Conservation (phyloP, 2,888 invertebrate species). For the Pherbina coryleti region DNA sequence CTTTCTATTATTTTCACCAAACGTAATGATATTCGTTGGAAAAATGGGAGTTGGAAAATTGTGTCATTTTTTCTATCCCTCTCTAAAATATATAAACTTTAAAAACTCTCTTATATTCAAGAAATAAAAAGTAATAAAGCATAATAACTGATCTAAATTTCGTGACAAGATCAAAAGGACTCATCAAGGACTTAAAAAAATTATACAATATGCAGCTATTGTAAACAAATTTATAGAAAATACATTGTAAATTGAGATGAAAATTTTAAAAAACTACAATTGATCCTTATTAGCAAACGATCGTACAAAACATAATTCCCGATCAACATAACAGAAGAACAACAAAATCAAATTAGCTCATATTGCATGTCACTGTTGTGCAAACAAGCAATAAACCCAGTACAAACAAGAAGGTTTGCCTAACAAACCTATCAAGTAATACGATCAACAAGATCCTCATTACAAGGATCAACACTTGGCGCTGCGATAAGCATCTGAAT, state of each 20-base stretch:
- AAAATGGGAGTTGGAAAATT: not conserved
- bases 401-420: not conserved
- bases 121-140: too few species aligned
- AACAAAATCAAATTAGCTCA: slow-evolving; percentile 19
- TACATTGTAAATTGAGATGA: not conserved
- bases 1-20: too few species aligned
- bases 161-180: too few species aligned
- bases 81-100: not conserved
- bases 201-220: not conserved
- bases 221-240: not conserved
- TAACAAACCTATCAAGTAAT: slow-evolving; percentile 30
- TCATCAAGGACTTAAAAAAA: too few species aligned
- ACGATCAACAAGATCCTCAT: slow-evolving; percentile 31
- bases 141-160: too few species aligned
- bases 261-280: not conserved
- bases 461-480: slow-evolving; percentile 49
- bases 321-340: not conserved
- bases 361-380: slow-evolving; percentile 8
- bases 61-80: not conserved
- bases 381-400: slow-evolving; percentile 10
- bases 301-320: not conserved
- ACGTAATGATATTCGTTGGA: not conserved
- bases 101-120: too few species aligned
- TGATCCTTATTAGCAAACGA: slow-evolving; percentile 14
- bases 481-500: slow-evolving; percentile 46